Evolutionary conservation across 1,140 invertebrate genomes (phyloP), one percentile per base, ranked within the genome.

Genomic region (Zaprionus tsacasi): DNA sequence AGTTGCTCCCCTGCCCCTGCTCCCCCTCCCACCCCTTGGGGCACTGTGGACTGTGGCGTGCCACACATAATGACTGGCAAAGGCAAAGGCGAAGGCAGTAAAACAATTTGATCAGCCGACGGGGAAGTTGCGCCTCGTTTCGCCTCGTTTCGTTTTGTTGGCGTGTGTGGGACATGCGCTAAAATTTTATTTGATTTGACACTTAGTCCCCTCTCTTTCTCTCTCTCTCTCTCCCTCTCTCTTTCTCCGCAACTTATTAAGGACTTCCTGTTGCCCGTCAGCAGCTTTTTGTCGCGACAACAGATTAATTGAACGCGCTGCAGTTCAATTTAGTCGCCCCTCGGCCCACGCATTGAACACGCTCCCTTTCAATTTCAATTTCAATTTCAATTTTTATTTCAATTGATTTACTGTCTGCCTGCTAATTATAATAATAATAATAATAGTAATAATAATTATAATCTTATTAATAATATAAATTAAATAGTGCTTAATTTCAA

Each of bases 301-400:
- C 88, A 91, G 80, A 91, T 91, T 91, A 90, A 91, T 91, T 83
- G 78, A 88, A 73, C 78, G 67, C 66, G 58, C 76, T 83, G 88
- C 88, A 91, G 88, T 91, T 91, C 78, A 91, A 91, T 91, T 91
- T 79, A 90, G 65, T 70, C 52, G 45, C 25, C 43, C 1, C 27
- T n/a, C n/a, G n/a, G n/a, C n/a, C n/a, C n/a, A n/a, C 45, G 12
- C 38, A 35, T 35, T 35, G 7, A 35, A 5, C 3, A 30, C 27
- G 27, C 45, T 15, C 45, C 2, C 45, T 11, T 50, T 50, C 45
- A 50, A 50, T 50, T 17, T 50, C 1, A 11, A 12, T 50, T 48
- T 35, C 12, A 3, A 66, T 64, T 81, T 55, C 48, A 35, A 35
- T 70, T 80, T 85, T 89, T 89, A 79, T 88, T 89, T 85, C 61